Evolutionary conservation across 1,140 invertebrate species (phyloP), one percentile per base, ranked within the genome.

Genomic region (Brachystomella parvula): DNA sequence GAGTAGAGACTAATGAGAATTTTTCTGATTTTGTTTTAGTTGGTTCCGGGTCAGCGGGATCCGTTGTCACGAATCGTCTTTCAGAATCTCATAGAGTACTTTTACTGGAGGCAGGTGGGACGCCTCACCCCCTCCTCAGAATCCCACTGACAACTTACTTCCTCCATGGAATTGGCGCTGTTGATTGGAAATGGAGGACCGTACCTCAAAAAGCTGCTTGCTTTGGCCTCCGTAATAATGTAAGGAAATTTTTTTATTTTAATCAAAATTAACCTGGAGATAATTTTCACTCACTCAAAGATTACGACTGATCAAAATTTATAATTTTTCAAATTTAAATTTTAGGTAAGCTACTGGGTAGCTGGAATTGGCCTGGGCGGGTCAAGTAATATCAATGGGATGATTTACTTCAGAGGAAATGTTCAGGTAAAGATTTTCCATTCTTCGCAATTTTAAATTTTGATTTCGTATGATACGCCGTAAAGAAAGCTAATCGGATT

Each of bases 361-460:
- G 26, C 26, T 15, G 61, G 61, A n/a, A 47, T 17, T 3, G 61
- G 32, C 9, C 39, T 62, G 9, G 61, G 61, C 26, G 61, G 61
- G 6, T 44, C 61, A 12, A 62, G 61, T 29, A 47, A 29, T 33
- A 47, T 62, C 33, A 62, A 62, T 26, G 61, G 61, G 26, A 62
- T 62, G 61, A 63, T 83, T 3, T 84, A 84, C 72, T 78, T 82
- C 6, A 75, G 83, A 49, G 83, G 83, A 0, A 78, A 83, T 75
- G 78, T 81, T 2, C 47, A 62, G 26, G 65, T n/a, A n/a, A n/a
- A n/a, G n/a, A n/a, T n/a, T n/a, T n/a, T n/a, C n/a, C n/a, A n/a
- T n/a, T n/a, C n/a, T n/a, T n/a, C n/a, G n/a, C n/a, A n/a, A n/a
- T n/a, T n/a, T n/a, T n/a, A n/a, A n/a, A n/a, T n/a, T n/a, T n/a